Base-by-base conservation (phyloP, 2,888 invertebrate species). In the Mesodorylaimus sp. region DNA sequence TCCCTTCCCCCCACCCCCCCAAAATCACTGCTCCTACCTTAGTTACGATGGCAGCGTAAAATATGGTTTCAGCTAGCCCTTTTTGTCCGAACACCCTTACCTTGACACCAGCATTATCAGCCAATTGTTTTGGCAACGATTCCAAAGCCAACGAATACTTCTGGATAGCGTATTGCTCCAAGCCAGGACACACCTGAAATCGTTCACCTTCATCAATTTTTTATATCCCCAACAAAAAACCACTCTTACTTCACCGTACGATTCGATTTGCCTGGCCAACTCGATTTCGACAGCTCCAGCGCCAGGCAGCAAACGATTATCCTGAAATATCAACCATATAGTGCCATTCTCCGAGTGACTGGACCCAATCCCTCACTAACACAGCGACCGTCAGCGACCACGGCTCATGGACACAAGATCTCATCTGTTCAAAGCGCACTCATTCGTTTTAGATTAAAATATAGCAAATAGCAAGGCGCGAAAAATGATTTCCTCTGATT, bases 211-310 rank as follows among this genome's bases (percentile, higher is more conserved):
- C 19, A 43, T 43, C 42, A 13, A 29, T 3, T 13, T 13, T 28
- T 13, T 27, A 53, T 25, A 23, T 24, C 39, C 41, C 52, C 2
- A 38, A 42, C 23, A 5, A n/a, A 43, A 28, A 28, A n/a, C n/a
- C 29, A 44, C 52, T 26, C 58, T 54, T 57, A 68, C 68, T 60
- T 89, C 86, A 0, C 88, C 93, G 65, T 79, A 89, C 48, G 80
- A 77, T 3, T 82, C 74, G 19, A 99, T 75, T 62, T 82, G 80
- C 53, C 81, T 78, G 0, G 93, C 87, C 51, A 99, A 70, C 71
- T 91, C 88, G 49, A 93, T 81, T 74, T 99, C 97, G 1, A 79
- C 78, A 2, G 95, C 93, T 43, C 95, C 95, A 48, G 86, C 97
- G 46, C 97, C 97, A 42, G 95, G 79, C 24, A 97, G 67, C 60